phyloP scores from a whole-genome alignment of 1,140 invertebrate genomes.

The Euura saliciscinereae region DNA sequence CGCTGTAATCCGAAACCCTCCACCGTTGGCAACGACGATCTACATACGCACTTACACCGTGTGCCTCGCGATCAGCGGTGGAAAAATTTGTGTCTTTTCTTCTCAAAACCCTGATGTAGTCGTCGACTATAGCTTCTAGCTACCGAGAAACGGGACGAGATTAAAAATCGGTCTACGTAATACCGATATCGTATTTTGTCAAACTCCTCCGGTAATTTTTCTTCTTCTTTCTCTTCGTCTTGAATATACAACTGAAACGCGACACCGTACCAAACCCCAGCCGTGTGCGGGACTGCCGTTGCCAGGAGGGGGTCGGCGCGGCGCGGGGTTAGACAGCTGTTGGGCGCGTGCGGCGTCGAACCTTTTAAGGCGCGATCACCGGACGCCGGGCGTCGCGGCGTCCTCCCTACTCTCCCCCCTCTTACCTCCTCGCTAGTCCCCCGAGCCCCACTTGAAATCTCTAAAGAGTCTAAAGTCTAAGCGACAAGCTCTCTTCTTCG shows the following conservation, averaged over 20 bases:
- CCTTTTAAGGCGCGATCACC: slow-evolving; percentile 61
- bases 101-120: too few species aligned
- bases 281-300: neutral
- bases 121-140: too few species aligned
- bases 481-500: slow-evolving; percentile 6
- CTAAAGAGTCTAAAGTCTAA: too few species aligned
- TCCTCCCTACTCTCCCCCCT: slow-evolving; percentile 33
- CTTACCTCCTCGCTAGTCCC: slow-evolving; percentile 20
- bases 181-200: too few species aligned
- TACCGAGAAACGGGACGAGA: too few species aligned
- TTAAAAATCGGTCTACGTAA: too few species aligned
- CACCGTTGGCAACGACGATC: too few species aligned
- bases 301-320: slow-evolving; percentile 17
- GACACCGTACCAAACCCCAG: slow-evolving; percentile 36
- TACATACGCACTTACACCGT: too few species aligned
- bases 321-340: slow-evolving; percentile 46
- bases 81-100: too few species aligned
- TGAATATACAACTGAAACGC: slow-evolving; percentile 39
- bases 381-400: slow-evolving; percentile 57
- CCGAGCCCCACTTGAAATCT: neutral
- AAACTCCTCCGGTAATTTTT: too few species aligned
- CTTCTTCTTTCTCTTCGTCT: slow-evolving; percentile 22
- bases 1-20: too few species aligned
- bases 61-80: too few species aligned
- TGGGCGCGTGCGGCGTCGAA: slow-evolving; percentile 60